Evolutionary conservation across 2,888 invertebrate genomes (phyloP), one percentile per base, ranked within the genome.

Genomic region (Periphyllus acericola): DNA sequence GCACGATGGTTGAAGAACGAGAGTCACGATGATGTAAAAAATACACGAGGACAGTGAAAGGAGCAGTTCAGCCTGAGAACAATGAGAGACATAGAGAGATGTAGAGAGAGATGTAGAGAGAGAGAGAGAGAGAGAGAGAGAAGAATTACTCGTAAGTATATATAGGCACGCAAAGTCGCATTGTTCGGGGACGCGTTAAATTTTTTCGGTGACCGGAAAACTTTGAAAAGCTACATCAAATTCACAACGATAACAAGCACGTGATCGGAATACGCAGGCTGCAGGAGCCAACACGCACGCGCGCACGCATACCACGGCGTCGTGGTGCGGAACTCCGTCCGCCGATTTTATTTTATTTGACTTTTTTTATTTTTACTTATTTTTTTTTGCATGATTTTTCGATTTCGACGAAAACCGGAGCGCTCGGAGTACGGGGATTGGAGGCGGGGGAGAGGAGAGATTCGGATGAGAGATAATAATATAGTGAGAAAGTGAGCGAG

Each of bases 141-240:
- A 71, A 19, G 34, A n/a, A 60, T 60, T 36, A 36, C 32, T 34
- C 14, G 79, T 60, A 25, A 46, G 46, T 60, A 25, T 25, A 55
- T n/a, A n/a, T n/a, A n/a, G n/a, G n/a, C 55, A 25, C 32, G 25
- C 34, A 79, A 79, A 46, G 46, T 46, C 46, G 78, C 11, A 32
- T 55, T 86, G 85, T 72, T 86, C 78, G 85, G n/a, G 78, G 85
- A 86, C 25, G 85, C 85, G 79, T 86, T 52, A 86, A 55, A 72
- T 86, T 86, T 86, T 86, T 85, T 86, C 85, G 79, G 85, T 86
- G 85, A 86, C 85, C 79, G 85, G 85, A 86, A 86, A 86, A 79
- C 46, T n/a, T 72, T n/a, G 79, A 79, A 79, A 86, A 79, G 85
- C 71, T 86, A 86, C 85, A 72, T 79, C 79, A 79, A 86, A 86